phyloP scores from a whole-genome alignment of 2,888 invertebrate genomes.

The Punctoribates punctum region DNA sequence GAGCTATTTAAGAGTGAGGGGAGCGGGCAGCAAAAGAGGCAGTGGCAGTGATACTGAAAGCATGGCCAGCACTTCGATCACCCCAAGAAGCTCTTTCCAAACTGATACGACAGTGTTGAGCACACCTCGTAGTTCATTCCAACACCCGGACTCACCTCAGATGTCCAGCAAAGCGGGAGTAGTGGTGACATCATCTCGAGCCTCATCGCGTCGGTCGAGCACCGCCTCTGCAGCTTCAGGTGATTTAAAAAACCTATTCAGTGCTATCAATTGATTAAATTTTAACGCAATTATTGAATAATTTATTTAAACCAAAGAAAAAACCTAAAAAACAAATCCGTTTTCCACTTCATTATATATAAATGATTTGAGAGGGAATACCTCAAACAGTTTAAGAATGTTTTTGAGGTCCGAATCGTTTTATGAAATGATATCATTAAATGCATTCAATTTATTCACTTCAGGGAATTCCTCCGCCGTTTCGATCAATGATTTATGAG shows the following conservation, averaged over 20 bases:
- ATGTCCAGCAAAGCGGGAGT: slow-evolving; percentile 74
- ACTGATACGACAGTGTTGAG: slow-evolving; percentile 51
- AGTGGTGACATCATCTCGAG: slow-evolving; percentile 81
- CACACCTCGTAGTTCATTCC: slow-evolving; percentile 62
- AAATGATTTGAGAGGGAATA: too few relatives aligned
- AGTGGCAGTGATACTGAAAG: slow-evolving; percentile 50
- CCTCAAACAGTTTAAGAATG: too few relatives aligned
- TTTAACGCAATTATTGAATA: too few relatives aligned
- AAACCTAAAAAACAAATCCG: too few relatives aligned
- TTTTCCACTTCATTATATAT: too few relatives aligned
- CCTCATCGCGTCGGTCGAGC: slow-evolving; percentile 81
- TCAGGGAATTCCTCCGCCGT: too few relatives aligned
- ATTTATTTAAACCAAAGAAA: too few relatives aligned
- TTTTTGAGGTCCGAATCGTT: too few relatives aligned
- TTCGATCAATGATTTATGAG: too few relatives aligned
- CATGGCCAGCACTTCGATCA: slow-evolving; percentile 51
- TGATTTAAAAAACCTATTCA: background rate
- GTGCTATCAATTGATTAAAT: too few relatives aligned
- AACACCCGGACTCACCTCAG: slow-evolving; percentile 59
- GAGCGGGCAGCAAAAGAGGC: slow-evolving; percentile 48
- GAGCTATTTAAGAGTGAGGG: slow-evolving; percentile 44
- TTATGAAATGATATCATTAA: too few relatives aligned
- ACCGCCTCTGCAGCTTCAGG: slow-evolving; percentile 62
- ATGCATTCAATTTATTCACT: too few relatives aligned
- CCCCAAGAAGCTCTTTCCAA: slow-evolving; percentile 63